Percentiles rank a stretch among this genome's conserved stretches.
Evolutionary conservation across 1,140 invertebrate species (phyloP).

Genomic region (Pseudomyrmex pallidus): DNA sequence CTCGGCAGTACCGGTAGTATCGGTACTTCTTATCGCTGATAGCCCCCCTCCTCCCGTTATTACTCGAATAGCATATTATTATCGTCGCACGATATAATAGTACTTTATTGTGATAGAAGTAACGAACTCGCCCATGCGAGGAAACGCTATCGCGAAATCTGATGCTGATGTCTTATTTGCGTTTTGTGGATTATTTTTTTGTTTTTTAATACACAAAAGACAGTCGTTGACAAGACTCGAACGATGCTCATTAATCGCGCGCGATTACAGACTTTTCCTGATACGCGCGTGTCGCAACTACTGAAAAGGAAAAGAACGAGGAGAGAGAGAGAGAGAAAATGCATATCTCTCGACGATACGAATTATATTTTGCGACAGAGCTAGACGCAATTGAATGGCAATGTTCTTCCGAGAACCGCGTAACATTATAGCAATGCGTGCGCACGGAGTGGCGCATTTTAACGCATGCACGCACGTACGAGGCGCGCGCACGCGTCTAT

Average conservation of each 20-base stretch:
- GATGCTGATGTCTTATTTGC: neutral
- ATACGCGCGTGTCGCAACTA: neutral
- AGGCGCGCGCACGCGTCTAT: slow-evolving; percentile 22
- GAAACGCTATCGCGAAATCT: slow-evolving; percentile 2
- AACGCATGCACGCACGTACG: slow-evolving; percentile 35
- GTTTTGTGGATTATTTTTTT: too few species aligned
- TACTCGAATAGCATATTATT: slow-evolving; percentile 42
- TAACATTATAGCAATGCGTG: slow-evolving; percentile 40
- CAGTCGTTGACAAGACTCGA: neutral
- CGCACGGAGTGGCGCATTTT: slow-evolving; percentile 29
- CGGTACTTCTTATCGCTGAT: slow-evolving; percentile 26
- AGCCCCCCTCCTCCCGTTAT: neutral
- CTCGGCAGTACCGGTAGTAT: slow-evolving; percentile 35
- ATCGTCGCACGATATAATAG: slow-evolving; percentile 8
- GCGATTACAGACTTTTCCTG: neutral
- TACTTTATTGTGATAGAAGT: slow-evolving; percentile 37
- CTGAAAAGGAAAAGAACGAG: neutral
- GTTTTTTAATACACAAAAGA: neutral
- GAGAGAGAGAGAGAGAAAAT: neutral
- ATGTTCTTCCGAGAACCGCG: slow-evolving; percentile 53
- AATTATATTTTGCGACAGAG: slow-evolving; percentile 24
- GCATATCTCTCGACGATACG: neutral
- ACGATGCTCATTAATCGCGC: neutral
- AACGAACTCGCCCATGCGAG: slow-evolving; percentile 12
- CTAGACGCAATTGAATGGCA: slow-evolving; percentile 33